These are phyloP conservation scores for Capreolus pygargus DNA, from an alignment of 2,113 vertebrate genomes.

Conservation along the genomic window DNA sequence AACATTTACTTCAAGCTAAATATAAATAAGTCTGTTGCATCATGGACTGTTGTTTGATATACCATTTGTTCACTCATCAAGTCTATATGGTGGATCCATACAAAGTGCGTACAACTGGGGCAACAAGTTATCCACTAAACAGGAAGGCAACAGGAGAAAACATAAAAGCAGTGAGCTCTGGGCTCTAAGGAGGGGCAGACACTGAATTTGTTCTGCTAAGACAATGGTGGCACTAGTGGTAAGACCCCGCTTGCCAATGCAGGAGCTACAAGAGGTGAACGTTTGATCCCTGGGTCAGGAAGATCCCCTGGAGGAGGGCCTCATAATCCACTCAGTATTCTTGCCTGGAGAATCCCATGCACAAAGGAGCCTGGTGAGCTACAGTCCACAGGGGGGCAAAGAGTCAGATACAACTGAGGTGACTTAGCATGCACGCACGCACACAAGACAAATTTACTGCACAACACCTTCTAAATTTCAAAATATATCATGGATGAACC, in stretches of 20 bases:
- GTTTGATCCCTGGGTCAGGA: neutral
- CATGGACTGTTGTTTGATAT: neutral
- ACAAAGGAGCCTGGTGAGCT: neutral
- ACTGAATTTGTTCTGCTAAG: neutral
- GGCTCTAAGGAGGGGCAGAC: neutral
- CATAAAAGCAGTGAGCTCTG: neutral
- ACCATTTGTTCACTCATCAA: neutral
- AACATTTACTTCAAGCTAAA: neutral
- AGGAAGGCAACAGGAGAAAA: neutral
- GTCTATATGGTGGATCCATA: neutral
- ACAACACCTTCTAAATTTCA: neutral
- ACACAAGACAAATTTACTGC: neutral
- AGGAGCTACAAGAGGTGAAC: neutral
- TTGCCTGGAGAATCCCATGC: neutral
- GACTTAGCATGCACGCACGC: accelerated
- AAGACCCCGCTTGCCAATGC: neutral
- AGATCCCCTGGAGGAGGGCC: neutral
- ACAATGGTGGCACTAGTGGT: neutral
- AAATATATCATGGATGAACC: neutral
- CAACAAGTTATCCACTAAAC: neutral
- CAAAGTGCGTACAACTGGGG: neutral
- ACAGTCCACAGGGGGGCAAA: neutral
- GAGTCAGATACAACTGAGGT: neutral
- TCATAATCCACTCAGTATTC: neutral
- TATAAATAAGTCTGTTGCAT: neutral